These are phyloP conservation scores for Clostera curtula DNA, from an alignment of 2,888 invertebrate species.

Conservation along the genomic window DNA sequence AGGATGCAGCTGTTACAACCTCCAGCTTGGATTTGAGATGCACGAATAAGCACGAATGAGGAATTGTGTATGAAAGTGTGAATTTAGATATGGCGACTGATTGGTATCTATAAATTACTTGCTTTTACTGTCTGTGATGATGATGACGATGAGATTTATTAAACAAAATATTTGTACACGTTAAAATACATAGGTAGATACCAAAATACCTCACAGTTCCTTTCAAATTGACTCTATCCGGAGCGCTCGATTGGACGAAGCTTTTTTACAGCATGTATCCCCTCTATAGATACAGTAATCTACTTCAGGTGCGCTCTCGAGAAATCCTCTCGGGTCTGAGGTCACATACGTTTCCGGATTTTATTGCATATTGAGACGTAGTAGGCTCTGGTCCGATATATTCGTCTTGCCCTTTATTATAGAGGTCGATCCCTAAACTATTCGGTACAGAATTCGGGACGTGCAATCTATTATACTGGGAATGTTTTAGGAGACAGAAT, in stretches of 20 bases:
- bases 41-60: too few species aligned
- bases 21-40: too few species aligned
- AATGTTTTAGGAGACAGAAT: slow-evolving; percentile 12
- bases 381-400: slow-evolving; percentile 59
- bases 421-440: slow-evolving; percentile 43
- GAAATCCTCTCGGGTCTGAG: slow-evolving; percentile 59
- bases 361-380: slow-evolving; percentile 73
- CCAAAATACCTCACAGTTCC: slow-evolving; percentile 30
- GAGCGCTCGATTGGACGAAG: slow-evolving; percentile 51
- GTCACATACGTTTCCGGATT: slow-evolving; percentile 59
- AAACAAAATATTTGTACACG: too few species aligned
- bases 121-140: too few species aligned
- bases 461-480: slow-evolving; percentile 19
- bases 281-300: slow-evolving; percentile 69
- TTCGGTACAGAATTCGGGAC: slow-evolving; percentile 33
- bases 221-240: slow-evolving; percentile 52
- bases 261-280: slow-evolving; percentile 60
- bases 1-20: too few species aligned
- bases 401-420: slow-evolving; percentile 42
- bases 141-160: too few species aligned
- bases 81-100: too few species aligned
- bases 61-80: too few species aligned
- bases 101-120: too few species aligned
- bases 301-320: slow-evolving; percentile 67
- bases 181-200: too few species aligned